These are phyloP conservation scores for fruit fly (Drosophila melanogaster) DNA, from an alignment of 1,140 invertebrate genomes.

Conservation along the genomic window Release_6_plus_ISO1_MT NT_037436.4:5917001-5917500, in stretches of 20 bases:
- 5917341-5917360: conserved; percentile 42
- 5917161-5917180: neutral
- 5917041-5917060: conserved; percentile 34
- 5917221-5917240: neutral
- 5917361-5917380: conserved; percentile 22
- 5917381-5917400: conserved; percentile 24
- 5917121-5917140: neutral
- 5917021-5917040: conserved; percentile 11
- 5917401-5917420: conserved; percentile 30
- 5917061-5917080: conserved; percentile 21
- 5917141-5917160: conserved; percentile 2
- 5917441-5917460: conserved; percentile 3
- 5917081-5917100: conserved; percentile 28
- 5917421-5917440: conserved; percentile 16
- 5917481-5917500: neutral
- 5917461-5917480: neutral
- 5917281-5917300: conserved; percentile 21
- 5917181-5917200: neutral
- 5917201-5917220: neutral
- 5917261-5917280: conserved; percentile 16
- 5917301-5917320: conserved; percentile 7
- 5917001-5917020: conserved; percentile 18
- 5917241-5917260: neutral
- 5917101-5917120: conserved; percentile 15
- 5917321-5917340: conserved; percentile 4